Base-by-base conservation (phyloP, 2,113 vertebrate species). In the Genyomyrus donnyi region DNA sequence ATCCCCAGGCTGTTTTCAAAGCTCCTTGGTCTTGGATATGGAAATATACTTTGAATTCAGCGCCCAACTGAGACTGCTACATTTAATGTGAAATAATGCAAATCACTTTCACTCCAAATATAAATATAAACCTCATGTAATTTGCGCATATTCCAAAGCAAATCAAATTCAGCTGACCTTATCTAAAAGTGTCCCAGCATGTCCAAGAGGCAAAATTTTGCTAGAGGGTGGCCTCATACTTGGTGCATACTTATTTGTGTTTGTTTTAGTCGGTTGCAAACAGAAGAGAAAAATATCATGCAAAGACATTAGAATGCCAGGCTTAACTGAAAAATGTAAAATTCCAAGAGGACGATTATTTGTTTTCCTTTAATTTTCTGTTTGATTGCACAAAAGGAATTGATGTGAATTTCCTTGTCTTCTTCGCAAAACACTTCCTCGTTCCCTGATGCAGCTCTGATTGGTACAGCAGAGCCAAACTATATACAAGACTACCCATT, bases 31-130 rank as follows among this genome's bases (percentile, higher is more conserved):
- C 35, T 80, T 80, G 74, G 74, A 80, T 39, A 80, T 80, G 35
- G 74, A 80, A 80, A 80, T 80, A 42, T 39, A 80, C 39, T 80
- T 80, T 80, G 74, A 80, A 80, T 80, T 80, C 74, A 42, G 31
- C 42, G 31, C 74, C 35, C n/a, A 31, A 70, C 74, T 80, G 74
- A 42, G 74, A 42, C 15, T 42, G 35, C 13, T 42, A 19, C 74
- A 39, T 39, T 80, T 42, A 17, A 80, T 80, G 74, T 21, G 74
- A 80, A 80, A 80, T 80, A 80, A 80, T 80, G 74, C 74, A 80
- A 80, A 80, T 80, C 15, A 42, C 74, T 80, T 80, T 42, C 74
- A 80, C 74, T 80, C 31, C 31, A 80, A 80, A 42, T 80, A 39
- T 27, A 70, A 70, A 70, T 80, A 19, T 80, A 80, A 42, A 80